These are phyloP conservation scores for Anastrepha obliqua DNA, from an alignment of 1,140 invertebrate species.

Conservation along the genomic window DNA sequence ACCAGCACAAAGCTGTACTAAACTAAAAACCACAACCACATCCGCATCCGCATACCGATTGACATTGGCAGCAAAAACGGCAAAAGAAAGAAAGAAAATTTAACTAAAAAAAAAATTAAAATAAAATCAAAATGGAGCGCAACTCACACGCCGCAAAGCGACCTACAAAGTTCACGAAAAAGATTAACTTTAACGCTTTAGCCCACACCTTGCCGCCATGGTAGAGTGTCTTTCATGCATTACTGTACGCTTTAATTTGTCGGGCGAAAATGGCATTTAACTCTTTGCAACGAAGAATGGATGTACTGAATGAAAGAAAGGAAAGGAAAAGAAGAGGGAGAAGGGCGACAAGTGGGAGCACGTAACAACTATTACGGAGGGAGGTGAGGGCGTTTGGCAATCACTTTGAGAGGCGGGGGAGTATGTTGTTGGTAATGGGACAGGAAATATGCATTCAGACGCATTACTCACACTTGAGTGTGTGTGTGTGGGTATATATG, in stretches of 20 bases:
- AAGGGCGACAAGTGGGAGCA: too few species aligned
- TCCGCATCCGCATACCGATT: constrained; percentile 30
- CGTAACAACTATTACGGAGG: not conserved
- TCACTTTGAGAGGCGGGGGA: not conserved
- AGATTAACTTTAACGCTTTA: constrained; percentile 50
- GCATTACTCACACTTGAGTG: not conserved
- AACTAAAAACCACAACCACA: constrained; percentile 1
- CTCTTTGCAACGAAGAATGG: not conserved
- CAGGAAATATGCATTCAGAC: constrained; percentile 46
- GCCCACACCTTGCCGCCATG: constrained; percentile 26
- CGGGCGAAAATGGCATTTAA: constrained; percentile 12
- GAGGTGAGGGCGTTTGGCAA: not conserved
- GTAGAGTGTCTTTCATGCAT: constrained; percentile 18
- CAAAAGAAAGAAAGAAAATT: not conserved
- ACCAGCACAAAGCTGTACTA: not conserved
- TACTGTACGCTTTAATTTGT: constrained; percentile 44
- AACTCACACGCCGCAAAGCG: constrained; percentile 34
- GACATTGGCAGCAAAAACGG: not conserved
- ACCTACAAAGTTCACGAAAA: constrained; percentile 40
- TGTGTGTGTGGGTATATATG: not conserved
- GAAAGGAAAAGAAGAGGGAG: too few species aligned
- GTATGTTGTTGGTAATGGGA: not conserved
- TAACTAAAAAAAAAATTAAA: too few species aligned
- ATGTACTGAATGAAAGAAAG: not conserved
- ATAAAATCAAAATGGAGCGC: not conserved